Base-by-base conservation (phyloP, 1,140 invertebrate genomes). In the Andricus grossulariae region DNA sequence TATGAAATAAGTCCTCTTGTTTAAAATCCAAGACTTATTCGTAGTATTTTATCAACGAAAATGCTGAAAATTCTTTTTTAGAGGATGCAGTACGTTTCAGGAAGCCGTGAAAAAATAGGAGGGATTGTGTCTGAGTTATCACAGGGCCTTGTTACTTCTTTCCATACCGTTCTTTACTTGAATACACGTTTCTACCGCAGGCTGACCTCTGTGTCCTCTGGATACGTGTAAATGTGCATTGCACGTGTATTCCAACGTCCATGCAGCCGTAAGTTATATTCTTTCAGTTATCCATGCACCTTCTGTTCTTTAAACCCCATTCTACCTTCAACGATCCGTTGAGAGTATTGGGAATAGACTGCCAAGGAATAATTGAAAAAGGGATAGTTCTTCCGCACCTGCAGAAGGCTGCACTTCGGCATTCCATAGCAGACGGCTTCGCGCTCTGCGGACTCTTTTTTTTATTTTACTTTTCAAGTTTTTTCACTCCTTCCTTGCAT, bases 61-160 rank as follows among this genome's bases (percentile, higher is more conserved):
- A 66, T 66, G 16, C 60, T 39, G 45, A 45, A 66, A 66, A 32
- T 39, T 39, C 25, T 66, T 66, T 66, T 60, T 66, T 45, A 76
- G 74, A 60, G 72, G 55, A 73, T 50, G 50, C 54, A 45, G 57
- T 55, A 50, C 57, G 76, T 66, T 66, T 39, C 74, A 79, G 78
- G 73, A 82, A 81, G 73, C 75, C 76, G 71, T 57, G 75, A 39
- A 55, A 71, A 45, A 70, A 72, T 75, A 66, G 75, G 75, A 76
- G 55, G 76, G 76, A 76, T 73, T 66, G 60, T 74, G 71, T 52
- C 78, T 82, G 81, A 87, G 85, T 87, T 86, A 86, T 87, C 82
- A 81, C 73, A 49, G 60, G 52, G 75, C 79, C 80, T 85, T 85
- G 75, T 84, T 85, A 83, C 80, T 79, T 79, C 80, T 80, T 85